Evolutionary conservation across 1,140 invertebrate genomes (phyloP).

Genomic region (Plectrocnemia conspersa): DNA sequence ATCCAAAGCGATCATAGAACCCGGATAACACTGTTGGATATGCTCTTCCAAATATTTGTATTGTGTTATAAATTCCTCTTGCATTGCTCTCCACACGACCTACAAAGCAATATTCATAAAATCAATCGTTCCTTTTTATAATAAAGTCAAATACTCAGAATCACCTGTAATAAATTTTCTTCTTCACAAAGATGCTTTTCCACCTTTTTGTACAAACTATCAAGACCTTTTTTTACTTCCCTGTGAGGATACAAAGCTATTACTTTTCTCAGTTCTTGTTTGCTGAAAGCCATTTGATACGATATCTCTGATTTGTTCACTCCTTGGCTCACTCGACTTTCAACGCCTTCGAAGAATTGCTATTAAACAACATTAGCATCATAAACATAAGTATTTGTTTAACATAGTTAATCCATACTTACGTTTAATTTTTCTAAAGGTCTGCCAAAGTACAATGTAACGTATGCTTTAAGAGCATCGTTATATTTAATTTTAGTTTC

Average conservation of each 20-base stretch:
- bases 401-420: constrained; percentile 40
- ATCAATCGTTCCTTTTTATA: background rate
- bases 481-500: constrained; percentile 89
- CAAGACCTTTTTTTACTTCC: constrained; percentile 94
- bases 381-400: constrained; percentile 22
- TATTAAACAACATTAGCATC: constrained; percentile 39
- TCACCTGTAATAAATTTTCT: constrained; percentile 85
- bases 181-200: constrained; percentile 96
- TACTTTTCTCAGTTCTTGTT: constrained; percentile 92
- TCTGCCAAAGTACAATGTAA: constrained; percentile 89
- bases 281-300: constrained; percentile 96
- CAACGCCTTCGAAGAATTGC: constrained; percentile 93
- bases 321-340: constrained; percentile 84
- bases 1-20: constrained; percentile 89
- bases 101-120: constrained; percentile 42
- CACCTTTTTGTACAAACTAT: constrained; percentile 93
- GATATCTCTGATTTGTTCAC: constrained; percentile 96
- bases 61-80: constrained; percentile 97
- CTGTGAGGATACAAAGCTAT: constrained; percentile 92
- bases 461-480: constrained; percentile 86
- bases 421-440: constrained; percentile 95
- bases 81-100: constrained; percentile 99
- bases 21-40: constrained; percentile 94
- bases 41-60: constrained; percentile 91
- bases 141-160: constrained; percentile 11